Conservation (phyloP, 2,113 vertebrate genomes). For the Hemiprocne comata region DNA sequence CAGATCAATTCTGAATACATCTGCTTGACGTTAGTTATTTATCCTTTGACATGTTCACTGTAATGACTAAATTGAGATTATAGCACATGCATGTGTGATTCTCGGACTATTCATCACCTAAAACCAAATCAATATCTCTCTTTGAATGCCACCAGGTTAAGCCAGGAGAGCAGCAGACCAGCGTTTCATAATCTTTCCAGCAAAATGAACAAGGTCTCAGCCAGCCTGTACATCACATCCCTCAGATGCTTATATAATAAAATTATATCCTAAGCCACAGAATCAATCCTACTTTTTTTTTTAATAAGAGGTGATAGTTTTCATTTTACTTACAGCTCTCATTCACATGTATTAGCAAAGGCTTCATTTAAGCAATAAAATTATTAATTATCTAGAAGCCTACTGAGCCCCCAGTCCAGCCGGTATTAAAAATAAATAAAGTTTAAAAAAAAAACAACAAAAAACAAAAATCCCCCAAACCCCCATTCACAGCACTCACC, state of each 20-base stretch:
- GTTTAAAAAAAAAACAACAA: too few relatives aligned
- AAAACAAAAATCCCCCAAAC: too few relatives aligned
- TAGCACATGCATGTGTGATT: accelerated
- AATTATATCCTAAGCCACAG: not conserved
- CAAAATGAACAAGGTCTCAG: accelerated
- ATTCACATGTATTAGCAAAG: accelerated
- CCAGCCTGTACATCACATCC: not conserved
- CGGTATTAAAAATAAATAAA: too few relatives aligned
- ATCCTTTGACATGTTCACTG: accelerated
- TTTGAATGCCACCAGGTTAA: not conserved
- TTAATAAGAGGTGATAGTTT: accelerated
- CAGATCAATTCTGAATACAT: not conserved
- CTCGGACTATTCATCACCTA: accelerated
- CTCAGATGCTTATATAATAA: accelerated
- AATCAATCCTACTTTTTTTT: too few relatives aligned
- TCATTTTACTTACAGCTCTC: not conserved
- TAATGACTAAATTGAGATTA: accelerated
- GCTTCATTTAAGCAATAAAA: not conserved
- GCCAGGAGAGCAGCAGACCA: accelerated
- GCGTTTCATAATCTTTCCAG: accelerated
- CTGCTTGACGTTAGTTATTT: accelerated
- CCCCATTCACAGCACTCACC: not conserved
- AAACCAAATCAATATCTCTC: accelerated
- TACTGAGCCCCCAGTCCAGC: not conserved
- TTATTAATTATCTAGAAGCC: not conserved